These are phyloP conservation scores for Sinhomidia bicolor DNA, from an alignment of 2,888 invertebrate species.

Conservation along the genomic window DNA sequence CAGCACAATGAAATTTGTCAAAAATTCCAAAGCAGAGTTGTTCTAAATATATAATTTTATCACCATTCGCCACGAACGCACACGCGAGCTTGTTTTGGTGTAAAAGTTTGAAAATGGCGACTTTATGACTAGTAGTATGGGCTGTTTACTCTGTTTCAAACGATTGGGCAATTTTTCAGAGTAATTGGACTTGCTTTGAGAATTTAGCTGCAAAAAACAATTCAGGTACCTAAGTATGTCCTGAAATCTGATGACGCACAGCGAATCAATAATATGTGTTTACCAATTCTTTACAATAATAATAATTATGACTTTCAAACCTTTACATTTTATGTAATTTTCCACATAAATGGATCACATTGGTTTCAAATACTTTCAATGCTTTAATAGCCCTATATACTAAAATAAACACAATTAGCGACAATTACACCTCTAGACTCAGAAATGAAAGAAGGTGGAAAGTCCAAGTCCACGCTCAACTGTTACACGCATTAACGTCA, in stretches of 20 bases:
- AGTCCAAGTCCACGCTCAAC: neutral
- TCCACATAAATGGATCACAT: neutral
- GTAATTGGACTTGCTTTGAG: constrained; percentile 15
- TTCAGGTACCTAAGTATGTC: too few species aligned
- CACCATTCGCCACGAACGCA: neutral
- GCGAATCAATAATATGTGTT: neutral
- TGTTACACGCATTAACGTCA: neutral
- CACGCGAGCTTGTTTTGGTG: neutral
- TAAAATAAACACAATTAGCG: neutral
- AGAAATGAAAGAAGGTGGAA: constrained; percentile 2
- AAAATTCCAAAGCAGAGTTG: neutral
- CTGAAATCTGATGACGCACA: neutral
- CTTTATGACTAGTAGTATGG: neutral
- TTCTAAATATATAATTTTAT: neutral
- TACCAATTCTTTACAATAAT: neutral
- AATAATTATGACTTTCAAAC: neutral
- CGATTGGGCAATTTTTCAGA: neutral
- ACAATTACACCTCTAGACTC: neutral
- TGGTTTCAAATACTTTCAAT: too few species aligned
- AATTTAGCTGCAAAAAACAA: too few species aligned
- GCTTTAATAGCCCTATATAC: too few species aligned
- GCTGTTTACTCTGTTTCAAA: neutral
- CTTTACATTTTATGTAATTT: neutral
- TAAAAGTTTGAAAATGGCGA: neutral
- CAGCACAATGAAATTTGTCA: too few species aligned